Conservation (phyloP, 2,113 vertebrate species). For the Lepidothrix coronata region DNA sequence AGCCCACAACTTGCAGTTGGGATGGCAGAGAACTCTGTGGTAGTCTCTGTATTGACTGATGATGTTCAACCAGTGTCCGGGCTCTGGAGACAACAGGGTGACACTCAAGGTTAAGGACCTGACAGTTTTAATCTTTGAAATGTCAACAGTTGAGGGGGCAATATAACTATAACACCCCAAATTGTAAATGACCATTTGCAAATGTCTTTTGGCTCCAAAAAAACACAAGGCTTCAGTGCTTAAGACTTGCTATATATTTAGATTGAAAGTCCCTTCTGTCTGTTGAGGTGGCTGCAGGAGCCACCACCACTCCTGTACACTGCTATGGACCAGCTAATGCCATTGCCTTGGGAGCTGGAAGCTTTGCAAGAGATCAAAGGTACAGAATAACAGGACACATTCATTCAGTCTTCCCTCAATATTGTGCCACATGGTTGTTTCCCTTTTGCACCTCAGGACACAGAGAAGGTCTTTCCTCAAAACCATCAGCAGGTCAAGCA, state of each 20-base stretch:
- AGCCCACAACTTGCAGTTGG: not conserved
- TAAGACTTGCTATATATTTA: not conserved
- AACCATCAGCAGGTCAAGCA: not conserved
- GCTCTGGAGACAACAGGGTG: not conserved
- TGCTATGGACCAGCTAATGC: not conserved
- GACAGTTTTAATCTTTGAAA: not conserved
- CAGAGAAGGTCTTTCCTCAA: not conserved
- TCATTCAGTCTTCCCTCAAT: not conserved
- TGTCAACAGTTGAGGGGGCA: not conserved
- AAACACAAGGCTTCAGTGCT: not conserved
- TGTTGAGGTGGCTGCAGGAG: not conserved
- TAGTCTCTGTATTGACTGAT: not conserved
- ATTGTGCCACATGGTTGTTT: not conserved
- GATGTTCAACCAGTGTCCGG: not conserved
- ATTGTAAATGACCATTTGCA: not conserved
- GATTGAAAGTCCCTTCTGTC: not conserved
- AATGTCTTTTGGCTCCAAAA: not conserved
- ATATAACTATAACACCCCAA: not conserved
- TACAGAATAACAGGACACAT: not conserved
- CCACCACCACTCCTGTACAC: fast-evolving
- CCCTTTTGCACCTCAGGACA: not conserved
- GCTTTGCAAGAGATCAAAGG: not conserved
- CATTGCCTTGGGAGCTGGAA: not conserved
- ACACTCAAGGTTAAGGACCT: not conserved
- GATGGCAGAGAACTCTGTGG: not conserved